A percentile compares a stretch with the other conserved stretches of the same genome.
These are phyloP conservation scores for Liopterus haemorrhoidalis DNA, from an alignment of 2,888 invertebrate species.

Conservation along the genomic window DNA sequence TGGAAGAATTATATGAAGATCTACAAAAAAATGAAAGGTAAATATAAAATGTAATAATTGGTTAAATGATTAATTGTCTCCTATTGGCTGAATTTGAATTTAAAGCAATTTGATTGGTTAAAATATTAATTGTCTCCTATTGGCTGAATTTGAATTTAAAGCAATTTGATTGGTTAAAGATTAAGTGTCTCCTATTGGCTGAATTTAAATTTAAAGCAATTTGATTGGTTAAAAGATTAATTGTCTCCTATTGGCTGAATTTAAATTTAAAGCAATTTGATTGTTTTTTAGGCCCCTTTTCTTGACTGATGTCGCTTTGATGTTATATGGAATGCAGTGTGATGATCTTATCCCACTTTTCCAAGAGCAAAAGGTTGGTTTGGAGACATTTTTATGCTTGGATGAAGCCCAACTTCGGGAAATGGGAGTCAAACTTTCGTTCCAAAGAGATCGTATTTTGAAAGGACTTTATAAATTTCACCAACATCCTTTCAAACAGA, in stretches of 20 bases:
- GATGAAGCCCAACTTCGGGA: slow-evolving; percentile 53
- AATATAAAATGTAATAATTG: slow-evolving; percentile 18
- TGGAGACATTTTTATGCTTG: slow-evolving; percentile 53
- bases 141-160: too few relatives aligned
- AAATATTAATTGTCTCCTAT: too few relatives aligned
- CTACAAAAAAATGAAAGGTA: slow-evolving; percentile 29
- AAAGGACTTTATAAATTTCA: slow-evolving; percentile 55
- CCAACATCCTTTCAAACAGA: slow-evolving; percentile 52
- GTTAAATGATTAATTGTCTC: too few relatives aligned
- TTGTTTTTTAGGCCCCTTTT: slow-evolving; percentile 47
- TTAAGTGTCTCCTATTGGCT: too few relatives aligned
- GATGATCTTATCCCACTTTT: slow-evolving; percentile 49
- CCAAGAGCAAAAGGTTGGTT: slow-evolving; percentile 47
- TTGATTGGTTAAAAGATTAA: too few relatives aligned
- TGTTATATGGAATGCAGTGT: slow-evolving; percentile 57
- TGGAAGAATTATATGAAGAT: slow-evolving; percentile 30
- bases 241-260: too few relatives aligned
- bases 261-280: too few relatives aligned
- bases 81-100: too few relatives aligned
- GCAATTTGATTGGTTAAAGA: too few relatives aligned
- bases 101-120: too few relatives aligned
- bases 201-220: too few relatives aligned
- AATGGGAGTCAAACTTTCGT: slow-evolving; percentile 55
- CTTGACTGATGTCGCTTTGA: slow-evolving; percentile 49
- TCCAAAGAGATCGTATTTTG: slow-evolving; percentile 53